These are phyloP conservation scores for Helicoverpa zea DNA, from an alignment of 1,140 invertebrate species.

Conservation along the genomic window DNA sequence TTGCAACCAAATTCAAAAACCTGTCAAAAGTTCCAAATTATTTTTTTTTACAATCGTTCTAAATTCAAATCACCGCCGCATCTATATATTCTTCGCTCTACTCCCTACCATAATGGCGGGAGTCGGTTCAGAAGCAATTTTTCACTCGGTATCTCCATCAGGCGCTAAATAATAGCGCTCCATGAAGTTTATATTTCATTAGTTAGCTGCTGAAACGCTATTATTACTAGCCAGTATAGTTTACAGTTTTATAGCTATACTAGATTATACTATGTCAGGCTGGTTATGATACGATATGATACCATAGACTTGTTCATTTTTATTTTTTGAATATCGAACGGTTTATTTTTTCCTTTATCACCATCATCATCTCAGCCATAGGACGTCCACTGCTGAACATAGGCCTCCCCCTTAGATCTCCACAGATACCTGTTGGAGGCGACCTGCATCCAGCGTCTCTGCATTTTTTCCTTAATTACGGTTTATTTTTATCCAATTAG, in stretches of 20 bases:
- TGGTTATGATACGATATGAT: not conserved
- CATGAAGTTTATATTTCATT: slow-evolving; percentile 66
- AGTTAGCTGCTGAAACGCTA: slow-evolving; percentile 52
- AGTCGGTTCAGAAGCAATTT: slow-evolving; percentile 48
- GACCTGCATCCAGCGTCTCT: no score
- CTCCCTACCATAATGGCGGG: slow-evolving; percentile 34
- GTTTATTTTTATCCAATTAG: no score
- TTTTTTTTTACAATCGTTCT: not conserved
- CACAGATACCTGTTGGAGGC: no score
- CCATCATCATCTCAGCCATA: no score
- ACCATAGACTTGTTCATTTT: not conserved
- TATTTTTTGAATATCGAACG: no score
- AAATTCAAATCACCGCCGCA: not conserved
- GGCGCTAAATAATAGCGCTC: slow-evolving; percentile 54
- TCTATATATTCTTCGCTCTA: slow-evolving; percentile 4
- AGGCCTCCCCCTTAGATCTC: no score
- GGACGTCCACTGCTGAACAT: no score
- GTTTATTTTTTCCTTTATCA: no score
- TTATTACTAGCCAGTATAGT: slow-evolving; percentile 45
- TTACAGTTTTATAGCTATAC: slow-evolving; percentile 33
- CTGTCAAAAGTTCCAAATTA: no score
- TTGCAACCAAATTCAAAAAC: no score
- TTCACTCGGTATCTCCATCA: slow-evolving; percentile 53
- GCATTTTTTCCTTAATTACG: no score
- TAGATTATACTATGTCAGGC: not conserved